Evolutionary conservation across 2,797 vertebrate genomes (phyloP).

Genomic region (Oreochromis mossambicus): DNA sequence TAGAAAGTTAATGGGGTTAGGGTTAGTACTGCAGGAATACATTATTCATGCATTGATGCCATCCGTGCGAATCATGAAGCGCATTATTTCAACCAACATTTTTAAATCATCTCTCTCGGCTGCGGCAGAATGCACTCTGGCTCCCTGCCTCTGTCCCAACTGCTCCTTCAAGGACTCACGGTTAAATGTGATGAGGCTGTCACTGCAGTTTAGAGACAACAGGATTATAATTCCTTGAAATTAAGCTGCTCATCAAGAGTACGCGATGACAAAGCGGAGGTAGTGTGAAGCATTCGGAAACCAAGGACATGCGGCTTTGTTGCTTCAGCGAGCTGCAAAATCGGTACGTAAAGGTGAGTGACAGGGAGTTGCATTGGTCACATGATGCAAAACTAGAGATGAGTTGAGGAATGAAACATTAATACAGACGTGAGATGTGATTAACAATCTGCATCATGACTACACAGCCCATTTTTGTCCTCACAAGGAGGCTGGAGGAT

Average conservation of each 20-base stretch:
- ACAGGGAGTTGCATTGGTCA: not conserved
- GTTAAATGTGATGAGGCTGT: constrained; percentile 11
- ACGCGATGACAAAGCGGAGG: not conserved
- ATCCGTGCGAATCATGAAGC: constrained; percentile 28
- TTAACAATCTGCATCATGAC: not conserved
- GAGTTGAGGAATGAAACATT: constrained; percentile 4
- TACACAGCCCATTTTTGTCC: not conserved
- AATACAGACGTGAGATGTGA: not conserved
- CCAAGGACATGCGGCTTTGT: not conserved
- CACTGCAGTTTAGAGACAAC: not conserved
- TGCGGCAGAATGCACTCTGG: not conserved
- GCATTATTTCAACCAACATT: constrained; percentile 34
- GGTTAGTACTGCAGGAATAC: not conserved
- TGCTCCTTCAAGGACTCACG: not conserved
- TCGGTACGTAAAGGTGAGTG: not conserved
- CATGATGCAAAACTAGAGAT: not conserved
- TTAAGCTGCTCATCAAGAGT: not conserved
- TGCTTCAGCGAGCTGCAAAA: not conserved
- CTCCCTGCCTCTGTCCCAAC: not conserved
- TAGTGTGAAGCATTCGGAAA: not conserved
- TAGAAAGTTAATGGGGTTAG: not conserved
- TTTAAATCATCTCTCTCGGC: constrained; percentile 19
- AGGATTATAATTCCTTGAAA: constrained; percentile 17
- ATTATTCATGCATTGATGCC: constrained; percentile 27
- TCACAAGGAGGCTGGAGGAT: not conserved